Percentiles rank a stretch among this genome's conserved stretches.
These are phyloP conservation scores for Pogonomyrmex californicus DNA, from an alignment of 1,140 invertebrate species.

Conservation along the genomic window DNA sequence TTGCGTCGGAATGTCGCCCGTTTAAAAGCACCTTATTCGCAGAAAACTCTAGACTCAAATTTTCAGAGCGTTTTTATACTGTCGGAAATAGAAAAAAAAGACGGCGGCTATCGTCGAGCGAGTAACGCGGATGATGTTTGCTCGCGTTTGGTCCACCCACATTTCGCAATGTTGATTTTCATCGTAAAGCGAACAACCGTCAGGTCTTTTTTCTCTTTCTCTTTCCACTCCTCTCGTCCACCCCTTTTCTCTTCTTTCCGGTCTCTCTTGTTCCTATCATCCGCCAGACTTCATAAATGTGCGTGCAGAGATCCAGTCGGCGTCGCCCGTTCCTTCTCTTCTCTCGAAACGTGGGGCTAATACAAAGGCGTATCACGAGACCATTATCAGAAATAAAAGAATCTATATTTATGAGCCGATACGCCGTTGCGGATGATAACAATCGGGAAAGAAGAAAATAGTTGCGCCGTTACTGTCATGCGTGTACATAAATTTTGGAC, in stretches of 20 bases:
- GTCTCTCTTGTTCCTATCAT: slow-evolving; percentile 24
- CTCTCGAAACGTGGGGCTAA: background rate
- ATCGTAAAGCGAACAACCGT: slow-evolving; percentile 75
- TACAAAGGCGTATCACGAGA: background rate
- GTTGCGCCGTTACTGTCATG: slow-evolving; percentile 25
- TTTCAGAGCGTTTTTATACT: slow-evolving; percentile 59
- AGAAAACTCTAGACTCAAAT: slow-evolving; percentile 29
- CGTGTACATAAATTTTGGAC: slow-evolving; percentile 9
- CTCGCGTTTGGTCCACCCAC: slow-evolving; percentile 46
- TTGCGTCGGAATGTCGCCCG: slow-evolving; percentile 36
- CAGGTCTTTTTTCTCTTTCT: slow-evolving; percentile 7
- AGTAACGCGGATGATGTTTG: slow-evolving; percentile 68
- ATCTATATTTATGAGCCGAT: slow-evolving; percentile 52
- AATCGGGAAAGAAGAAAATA: slow-evolving; percentile 3
- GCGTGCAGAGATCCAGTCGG: slow-evolving; percentile 21
- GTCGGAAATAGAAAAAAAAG: slow-evolving; percentile 43
- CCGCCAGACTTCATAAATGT: slow-evolving; percentile 61
- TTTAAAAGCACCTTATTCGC: slow-evolving; percentile 16
- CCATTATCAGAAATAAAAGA: slow-evolving; percentile 31
- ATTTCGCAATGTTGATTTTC: slow-evolving; percentile 76
- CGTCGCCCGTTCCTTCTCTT: background rate
- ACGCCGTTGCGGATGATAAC: slow-evolving; percentile 24
- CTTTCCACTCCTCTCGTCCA: too few species aligned
- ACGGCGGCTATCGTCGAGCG: background rate
- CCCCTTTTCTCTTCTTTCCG: background rate